Conservation (phyloP, 92 coral and sea anemone species). For the Epizoanthus scotinus region DNA sequence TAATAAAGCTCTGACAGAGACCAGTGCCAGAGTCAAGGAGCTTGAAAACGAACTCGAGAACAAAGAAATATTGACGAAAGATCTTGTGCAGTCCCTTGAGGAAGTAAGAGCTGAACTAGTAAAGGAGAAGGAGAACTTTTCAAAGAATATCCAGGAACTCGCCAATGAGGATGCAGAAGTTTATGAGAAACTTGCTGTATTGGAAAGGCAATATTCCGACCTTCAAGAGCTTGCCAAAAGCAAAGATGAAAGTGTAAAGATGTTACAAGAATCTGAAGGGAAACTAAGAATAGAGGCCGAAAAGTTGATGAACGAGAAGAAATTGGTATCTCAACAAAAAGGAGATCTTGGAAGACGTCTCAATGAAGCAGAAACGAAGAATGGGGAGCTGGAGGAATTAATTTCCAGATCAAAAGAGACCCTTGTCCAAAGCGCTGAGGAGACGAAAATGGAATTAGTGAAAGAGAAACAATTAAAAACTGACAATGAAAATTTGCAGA, state of each 20-base stretch:
- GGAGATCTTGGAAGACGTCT: slow-evolving; percentile 19
- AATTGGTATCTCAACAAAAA: background rate
- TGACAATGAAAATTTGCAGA: slow-evolving; percentile 13
- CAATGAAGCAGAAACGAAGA: background rate
- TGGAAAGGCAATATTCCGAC: slow-evolving; percentile 26
- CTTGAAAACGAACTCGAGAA: slow-evolving; percentile 41
- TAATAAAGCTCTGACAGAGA: slow-evolving; percentile 32
- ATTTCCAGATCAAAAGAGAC: slow-evolving; percentile 19
- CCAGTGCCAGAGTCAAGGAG: slow-evolving; percentile 33
- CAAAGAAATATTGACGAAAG: slow-evolving; percentile 63
- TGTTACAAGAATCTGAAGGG: slow-evolving; percentile 17
- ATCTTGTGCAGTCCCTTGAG: slow-evolving; percentile 67
- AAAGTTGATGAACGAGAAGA: background rate
- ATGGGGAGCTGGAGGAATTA: slow-evolving; percentile 13
- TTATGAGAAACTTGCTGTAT: slow-evolving; percentile 24
- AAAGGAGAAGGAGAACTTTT: slow-evolving; percentile 57
- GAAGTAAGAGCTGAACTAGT: slow-evolving; percentile 62
- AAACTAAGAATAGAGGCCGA: background rate
- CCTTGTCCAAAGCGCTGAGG: slow-evolving; percentile 11
- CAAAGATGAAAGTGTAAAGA: slow-evolving; percentile 4
- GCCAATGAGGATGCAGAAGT: slow-evolving; percentile 38
- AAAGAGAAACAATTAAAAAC: background rate
- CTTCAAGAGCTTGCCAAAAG: background rate
- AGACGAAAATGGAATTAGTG: slow-evolving; percentile 22
- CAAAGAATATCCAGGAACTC: slow-evolving; percentile 35